Percentiles rank a stretch among this genome's conserved stretches.
Evolutionary conservation across 2,888 invertebrate genomes (phyloP).

Genomic region (Drosophila meridionalis): DNA sequence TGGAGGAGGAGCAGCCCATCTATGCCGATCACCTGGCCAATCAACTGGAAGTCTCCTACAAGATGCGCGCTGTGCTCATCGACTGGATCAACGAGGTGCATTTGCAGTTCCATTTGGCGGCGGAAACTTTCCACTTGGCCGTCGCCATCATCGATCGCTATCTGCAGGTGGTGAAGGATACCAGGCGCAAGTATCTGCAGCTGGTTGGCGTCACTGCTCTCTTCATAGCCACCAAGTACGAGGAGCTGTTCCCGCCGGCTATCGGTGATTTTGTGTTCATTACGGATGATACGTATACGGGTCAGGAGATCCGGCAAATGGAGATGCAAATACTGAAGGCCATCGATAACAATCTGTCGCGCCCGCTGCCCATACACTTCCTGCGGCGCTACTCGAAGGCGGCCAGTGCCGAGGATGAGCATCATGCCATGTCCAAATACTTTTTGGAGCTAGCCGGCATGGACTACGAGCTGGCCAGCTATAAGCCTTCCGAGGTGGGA

Average conservation of each 20-base stretch:
- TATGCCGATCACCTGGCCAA: conserved; percentile 88
- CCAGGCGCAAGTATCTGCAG: conserved; percentile 91
- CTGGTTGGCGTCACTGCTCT: conserved; percentile 95
- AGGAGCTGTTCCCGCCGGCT: conserved; percentile 96
- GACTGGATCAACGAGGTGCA: conserved; percentile 98
- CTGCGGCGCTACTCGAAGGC: conserved; percentile 91
- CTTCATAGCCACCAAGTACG: conserved; percentile 96
- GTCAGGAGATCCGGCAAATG: conserved; percentile 92
- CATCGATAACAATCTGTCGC: conserved; percentile 92
- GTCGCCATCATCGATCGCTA: conserved; percentile 96
- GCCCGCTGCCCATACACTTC: conserved; percentile 95
- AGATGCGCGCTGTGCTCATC: conserved; percentile 95
- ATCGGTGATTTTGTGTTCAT: conserved; percentile 95
- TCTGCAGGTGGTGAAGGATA: conserved; percentile 87
- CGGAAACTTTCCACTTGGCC: conserved; percentile 96
- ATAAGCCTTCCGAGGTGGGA: conserved; percentile 92
- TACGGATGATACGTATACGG: conserved; percentile 94
- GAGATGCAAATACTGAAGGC: conserved; percentile 91
- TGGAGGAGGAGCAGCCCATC: conserved; percentile 90
- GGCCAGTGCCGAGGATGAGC: conserved; percentile 87
- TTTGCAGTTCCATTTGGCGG: conserved; percentile 91
- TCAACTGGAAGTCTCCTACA: conserved; percentile 89
- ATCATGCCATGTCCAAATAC: conserved; percentile 95
- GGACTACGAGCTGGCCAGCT: conserved; percentile 91
- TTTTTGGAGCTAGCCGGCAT: conserved; percentile 93